Evolutionary conservation across 2,888 invertebrate genomes (phyloP), one percentile per base, ranked within the genome.

Genomic region (Melikaiella ostensackeni): DNA sequence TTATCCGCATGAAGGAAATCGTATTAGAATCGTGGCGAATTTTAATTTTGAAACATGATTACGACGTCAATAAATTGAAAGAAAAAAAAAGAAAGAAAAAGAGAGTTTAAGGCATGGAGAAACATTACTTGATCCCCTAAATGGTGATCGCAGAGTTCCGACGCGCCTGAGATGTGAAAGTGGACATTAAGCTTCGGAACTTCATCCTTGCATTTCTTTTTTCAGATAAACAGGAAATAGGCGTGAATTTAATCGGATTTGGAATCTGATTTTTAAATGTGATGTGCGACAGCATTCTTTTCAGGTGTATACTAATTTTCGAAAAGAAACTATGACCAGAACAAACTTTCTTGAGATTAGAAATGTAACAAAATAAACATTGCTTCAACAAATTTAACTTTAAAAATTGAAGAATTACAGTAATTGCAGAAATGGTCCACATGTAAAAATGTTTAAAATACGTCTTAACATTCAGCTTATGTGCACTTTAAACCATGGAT

Each of bases 121-220:
- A 64, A 62, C 74, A 74, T 70, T 59, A 19, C 59, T 61, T 35
- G 77, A 77, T 77, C 77, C 77, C 77, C 75, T 77, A 77, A 77
- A 77, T 75, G 77, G 77, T 77, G 77, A 77, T 77, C 75, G 77
- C 38, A 46, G 66, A 77, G 64, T 77, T 64, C 59, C 75, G 77
- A 30, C 77, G 57, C 42, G 57, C 59, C 59, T 61, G 59, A 74
- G 55, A 75, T 64, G 75, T 77, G 77, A 77, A 77, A 77, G 77
- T 77, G 77, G 66, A 46, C 64, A 30, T 74, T 75, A 70, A 70
- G 50, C 33, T 50, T 70, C 50, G 50, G 46, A 55, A 50, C 50
- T 70, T 70, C 70, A 50, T 70, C 50, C 30, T 70, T 70, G 50
- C 50, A 50, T 70, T 50, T 70, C 50, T 70, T 70, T 70, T 70